phyloP scores from a whole-genome alignment of 2,113 vertebrate species.

The Anseranas semipalmata region DNA sequence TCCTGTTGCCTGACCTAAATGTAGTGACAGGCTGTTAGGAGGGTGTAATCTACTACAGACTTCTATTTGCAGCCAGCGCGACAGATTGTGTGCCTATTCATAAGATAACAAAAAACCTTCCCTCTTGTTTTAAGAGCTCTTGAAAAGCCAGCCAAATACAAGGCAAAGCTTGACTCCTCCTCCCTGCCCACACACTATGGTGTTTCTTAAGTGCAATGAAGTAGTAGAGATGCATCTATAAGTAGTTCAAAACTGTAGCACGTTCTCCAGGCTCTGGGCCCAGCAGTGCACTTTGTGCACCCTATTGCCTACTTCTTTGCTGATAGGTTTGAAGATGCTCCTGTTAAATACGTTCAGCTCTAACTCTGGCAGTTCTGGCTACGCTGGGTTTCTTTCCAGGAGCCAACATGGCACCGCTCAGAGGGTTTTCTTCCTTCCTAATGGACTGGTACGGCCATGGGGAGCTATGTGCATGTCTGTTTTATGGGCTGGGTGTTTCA shows the following conservation, averaged over 20 bases:
- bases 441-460: not conserved
- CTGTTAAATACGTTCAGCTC: not conserved
- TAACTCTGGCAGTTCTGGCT: not conserved
- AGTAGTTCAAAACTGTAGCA: not conserved
- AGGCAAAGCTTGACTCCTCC: not conserved
- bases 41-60: not conserved
- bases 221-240: not conserved
- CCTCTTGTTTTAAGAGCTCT: not conserved
- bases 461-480: accelerated
- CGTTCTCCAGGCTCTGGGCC: not conserved
- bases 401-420: not conserved
- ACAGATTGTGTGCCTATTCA: not conserved
- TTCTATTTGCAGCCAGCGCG: not conserved
- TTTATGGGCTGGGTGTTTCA: not conserved
- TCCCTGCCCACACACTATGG: not conserved
- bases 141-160: not conserved
- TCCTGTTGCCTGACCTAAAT: conserved; percentile 10
- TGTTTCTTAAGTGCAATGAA: not conserved
- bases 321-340: not conserved
- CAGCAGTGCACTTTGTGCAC: not conserved
- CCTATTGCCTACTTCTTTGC: not conserved
- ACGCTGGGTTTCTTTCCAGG: not conserved
- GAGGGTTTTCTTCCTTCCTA: not conserved
- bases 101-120: not conserved
- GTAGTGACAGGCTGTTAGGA: not conserved